These are phyloP conservation scores for Odocoileus virginianus DNA, from an alignment of 2,113 vertebrate genomes.

Conservation along the genomic window DNA sequence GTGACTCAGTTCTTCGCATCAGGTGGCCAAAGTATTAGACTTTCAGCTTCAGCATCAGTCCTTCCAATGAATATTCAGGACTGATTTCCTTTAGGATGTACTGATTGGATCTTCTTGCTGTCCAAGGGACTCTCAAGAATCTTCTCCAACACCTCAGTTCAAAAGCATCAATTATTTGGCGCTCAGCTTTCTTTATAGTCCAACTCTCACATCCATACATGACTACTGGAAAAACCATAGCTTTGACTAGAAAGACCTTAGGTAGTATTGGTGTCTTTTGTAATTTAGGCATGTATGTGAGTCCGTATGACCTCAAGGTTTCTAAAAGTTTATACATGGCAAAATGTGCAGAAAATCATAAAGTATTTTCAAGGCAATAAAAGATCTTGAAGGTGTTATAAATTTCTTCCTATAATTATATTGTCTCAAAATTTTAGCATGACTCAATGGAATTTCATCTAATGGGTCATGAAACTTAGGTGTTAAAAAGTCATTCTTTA, in stretches of 20 bases:
- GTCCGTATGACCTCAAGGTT: not conserved
- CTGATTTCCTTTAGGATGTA: not conserved
- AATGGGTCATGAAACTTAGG: not conserved
- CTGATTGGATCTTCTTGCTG: not conserved
- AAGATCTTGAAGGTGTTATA: not conserved
- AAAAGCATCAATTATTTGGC: not conserved
- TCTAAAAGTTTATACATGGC: not conserved
- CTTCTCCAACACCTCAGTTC: not conserved
- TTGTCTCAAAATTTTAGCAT: not conserved
- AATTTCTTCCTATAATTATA: conserved; percentile 4
- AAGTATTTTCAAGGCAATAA: not conserved
- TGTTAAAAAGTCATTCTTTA: not conserved
- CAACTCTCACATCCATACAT: not conserved
- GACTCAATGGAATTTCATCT: not conserved
- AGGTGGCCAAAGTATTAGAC: not conserved
- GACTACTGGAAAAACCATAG: not conserved
- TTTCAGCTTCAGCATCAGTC: not conserved
- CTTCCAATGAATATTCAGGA: not conserved
- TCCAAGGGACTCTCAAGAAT: not conserved
- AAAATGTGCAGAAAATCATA: not conserved
- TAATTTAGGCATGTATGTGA: not conserved
- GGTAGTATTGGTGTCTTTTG: not conserved
- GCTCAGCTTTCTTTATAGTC: not conserved
- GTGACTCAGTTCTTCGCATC: not conserved
- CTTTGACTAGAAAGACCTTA: not conserved